These are phyloP conservation scores for Microtus oregoni DNA, from an alignment of 2,113 vertebrate genomes.

Conservation along the genomic window DNA sequence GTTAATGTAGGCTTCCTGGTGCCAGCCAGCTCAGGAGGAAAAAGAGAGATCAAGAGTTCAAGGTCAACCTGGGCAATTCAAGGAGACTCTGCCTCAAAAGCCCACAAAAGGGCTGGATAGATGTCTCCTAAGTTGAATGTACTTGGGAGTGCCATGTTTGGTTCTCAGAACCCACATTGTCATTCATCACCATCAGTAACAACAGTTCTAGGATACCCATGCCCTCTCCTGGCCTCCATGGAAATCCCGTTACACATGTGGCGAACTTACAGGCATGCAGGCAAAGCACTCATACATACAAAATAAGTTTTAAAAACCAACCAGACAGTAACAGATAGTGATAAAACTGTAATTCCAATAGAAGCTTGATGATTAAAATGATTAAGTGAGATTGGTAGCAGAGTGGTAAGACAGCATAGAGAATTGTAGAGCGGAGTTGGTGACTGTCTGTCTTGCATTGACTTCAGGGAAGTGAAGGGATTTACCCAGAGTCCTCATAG, in stretches of 20 bases:
- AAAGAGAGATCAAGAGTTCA: background rate
- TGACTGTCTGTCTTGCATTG: background rate
- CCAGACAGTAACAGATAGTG: background rate
- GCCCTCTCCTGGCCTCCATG: background rate
- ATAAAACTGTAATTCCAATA: background rate
- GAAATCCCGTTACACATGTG: background rate
- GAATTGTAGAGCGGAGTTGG: background rate
- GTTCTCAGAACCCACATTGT: background rate
- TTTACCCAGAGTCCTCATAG: background rate
- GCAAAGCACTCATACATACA: background rate
- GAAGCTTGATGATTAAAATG: background rate
- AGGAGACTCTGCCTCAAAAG: background rate
- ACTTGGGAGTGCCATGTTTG: background rate
- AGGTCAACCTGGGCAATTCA: background rate
- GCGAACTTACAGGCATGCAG: background rate
- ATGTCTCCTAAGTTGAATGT: background rate
- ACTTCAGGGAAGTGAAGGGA: background rate
- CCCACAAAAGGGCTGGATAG: background rate
- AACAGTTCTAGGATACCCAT: background rate
- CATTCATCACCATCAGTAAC: background rate
- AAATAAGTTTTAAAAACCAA: background rate
- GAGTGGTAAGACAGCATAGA: background rate
- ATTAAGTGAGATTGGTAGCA: background rate
- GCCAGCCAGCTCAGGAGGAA: background rate
- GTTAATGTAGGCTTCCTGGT: background rate